Evolutionary conservation across 1,140 invertebrate species (phyloP).

Genomic region (Tetragonula clypearis): DNA sequence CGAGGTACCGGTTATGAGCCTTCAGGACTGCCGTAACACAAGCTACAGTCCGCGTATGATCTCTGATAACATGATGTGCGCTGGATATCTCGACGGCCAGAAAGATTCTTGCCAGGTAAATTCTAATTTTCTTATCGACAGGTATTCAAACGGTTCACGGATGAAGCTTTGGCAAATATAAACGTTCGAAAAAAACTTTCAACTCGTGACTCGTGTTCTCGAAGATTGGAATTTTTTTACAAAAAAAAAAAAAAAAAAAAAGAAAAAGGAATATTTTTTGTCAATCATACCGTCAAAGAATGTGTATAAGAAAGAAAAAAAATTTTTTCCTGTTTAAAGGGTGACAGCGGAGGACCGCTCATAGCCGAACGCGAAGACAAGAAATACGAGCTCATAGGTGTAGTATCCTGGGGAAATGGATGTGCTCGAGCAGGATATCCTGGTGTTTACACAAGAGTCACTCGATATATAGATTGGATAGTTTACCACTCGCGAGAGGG

Average conservation of each 20-base stretch:
- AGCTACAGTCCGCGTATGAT: constrained; percentile 91
- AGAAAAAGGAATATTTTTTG: too few relatives aligned
- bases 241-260: too few relatives aligned
- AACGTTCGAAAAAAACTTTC: too few relatives aligned
- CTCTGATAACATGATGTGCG: constrained; percentile 93
- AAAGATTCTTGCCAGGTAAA: constrained; percentile 93
- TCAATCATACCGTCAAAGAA: neutral
- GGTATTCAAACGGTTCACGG: neutral
- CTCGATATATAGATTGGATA: constrained; percentile 87
- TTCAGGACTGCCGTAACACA: constrained; percentile 88
- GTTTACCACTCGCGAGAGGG: constrained; percentile 83
- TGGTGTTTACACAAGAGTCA: constrained; percentile 88
- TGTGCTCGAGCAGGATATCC: constrained; percentile 84
- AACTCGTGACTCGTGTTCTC: too few relatives aligned
- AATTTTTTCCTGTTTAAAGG: constrained; percentile 82
- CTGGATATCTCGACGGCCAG: constrained; percentile 89
- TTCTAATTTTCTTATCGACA: neutral
- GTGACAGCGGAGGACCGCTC: constrained; percentile 95
- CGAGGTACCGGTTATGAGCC: constrained; percentile 90
- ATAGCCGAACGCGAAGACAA: constrained; percentile 87
- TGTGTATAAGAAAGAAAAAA: neutral
- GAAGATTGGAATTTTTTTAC: too few relatives aligned
- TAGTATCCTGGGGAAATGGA: constrained; percentile 80
- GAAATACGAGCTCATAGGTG: constrained; percentile 89
- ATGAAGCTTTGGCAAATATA: neutral